Conservation (phyloP, 2,797 vertebrate genomes). For the Amphiprion clarkii region DNA sequence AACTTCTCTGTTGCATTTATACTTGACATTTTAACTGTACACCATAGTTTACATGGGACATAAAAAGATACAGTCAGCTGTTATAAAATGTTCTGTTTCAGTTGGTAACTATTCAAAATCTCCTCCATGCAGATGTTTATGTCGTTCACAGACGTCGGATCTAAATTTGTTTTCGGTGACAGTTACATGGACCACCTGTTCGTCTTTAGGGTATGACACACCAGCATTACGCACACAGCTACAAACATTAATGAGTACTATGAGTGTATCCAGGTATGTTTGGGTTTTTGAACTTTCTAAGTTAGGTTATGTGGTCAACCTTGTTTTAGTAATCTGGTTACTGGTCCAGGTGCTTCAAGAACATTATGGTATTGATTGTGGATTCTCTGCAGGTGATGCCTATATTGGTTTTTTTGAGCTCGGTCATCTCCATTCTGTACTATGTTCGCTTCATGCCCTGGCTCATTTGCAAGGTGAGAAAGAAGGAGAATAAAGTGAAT, state of each 20-base stretch:
- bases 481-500: not conserved
- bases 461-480: slow-evolving; percentile 88
- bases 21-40: not conserved
- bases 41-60: too few species aligned
- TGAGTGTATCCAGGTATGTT: too few species aligned
- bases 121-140: slow-evolving; percentile 84
- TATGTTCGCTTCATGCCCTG: slow-evolving; percentile 89
- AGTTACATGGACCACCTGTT: slow-evolving; percentile 88
- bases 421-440: slow-evolving; percentile 89
- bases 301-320: too few species aligned
- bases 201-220: slow-evolving; percentile 87
- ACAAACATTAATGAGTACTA: too few species aligned
- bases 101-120: slow-evolving; percentile 26
- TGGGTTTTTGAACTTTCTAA: too few species aligned
- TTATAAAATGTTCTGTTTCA: not conserved
- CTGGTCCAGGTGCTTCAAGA: not conserved
- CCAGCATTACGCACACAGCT: not conserved
- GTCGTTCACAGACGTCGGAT: slow-evolving; percentile 84
- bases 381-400: slow-evolving; percentile 85
- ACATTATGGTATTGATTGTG: slow-evolving; percentile 15
- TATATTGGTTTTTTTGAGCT: slow-evolving; percentile 90
- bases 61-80: too few species aligned
- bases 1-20: not conserved
- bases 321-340: too few species aligned
- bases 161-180: slow-evolving; percentile 90